Evolutionary conservation across 2,888 invertebrate genomes (phyloP).

Genomic region (Acleris emargana): DNA sequence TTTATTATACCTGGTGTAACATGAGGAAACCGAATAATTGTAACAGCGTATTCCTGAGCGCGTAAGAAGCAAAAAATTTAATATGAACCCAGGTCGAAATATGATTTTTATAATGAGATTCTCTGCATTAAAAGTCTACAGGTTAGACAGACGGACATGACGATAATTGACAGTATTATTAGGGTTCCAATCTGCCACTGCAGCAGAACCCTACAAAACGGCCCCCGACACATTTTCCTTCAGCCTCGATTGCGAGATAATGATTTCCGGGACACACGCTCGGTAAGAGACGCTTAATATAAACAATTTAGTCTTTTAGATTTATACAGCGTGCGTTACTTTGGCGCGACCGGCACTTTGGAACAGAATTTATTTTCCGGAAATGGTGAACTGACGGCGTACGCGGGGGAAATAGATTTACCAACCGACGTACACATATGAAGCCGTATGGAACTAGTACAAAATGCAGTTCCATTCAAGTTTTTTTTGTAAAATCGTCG

Average conservation of each 20-base stretch:
- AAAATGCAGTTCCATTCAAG: constrained; percentile 16
- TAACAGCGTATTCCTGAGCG: too few species aligned
- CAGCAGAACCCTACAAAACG: too few species aligned
- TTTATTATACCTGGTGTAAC: too few species aligned
- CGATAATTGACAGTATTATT: too few species aligned
- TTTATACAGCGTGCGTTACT: constrained; percentile 8
- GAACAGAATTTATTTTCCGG: constrained; percentile 7
- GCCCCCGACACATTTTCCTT: constrained; percentile 13
- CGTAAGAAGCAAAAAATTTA: too few species aligned
- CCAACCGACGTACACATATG: constrained; percentile 40
- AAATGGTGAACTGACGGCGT: constrained; percentile 8
- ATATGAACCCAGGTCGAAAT: too few species aligned
- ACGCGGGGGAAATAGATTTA: constrained; percentile 42
- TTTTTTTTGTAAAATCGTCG: constrained; percentile 15
- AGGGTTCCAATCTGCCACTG: too few species aligned
- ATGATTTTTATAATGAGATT: too few species aligned
- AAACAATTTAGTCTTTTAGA: constrained; percentile 14
- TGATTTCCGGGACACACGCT: constrained; percentile 45
- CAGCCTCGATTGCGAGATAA: constrained; percentile 51
- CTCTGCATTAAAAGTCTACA: too few species aligned
- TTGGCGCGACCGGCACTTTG: neutral
- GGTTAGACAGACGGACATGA: too few species aligned
- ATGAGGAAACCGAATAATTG: too few species aligned
- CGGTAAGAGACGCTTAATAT: constrained; percentile 3
- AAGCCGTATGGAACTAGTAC: neutral